A percentile compares a stretch with the other conserved stretches of the same genome.
Conservation (phyloP, 2,888 invertebrate species). For the Lysandra bellargus region DNA sequence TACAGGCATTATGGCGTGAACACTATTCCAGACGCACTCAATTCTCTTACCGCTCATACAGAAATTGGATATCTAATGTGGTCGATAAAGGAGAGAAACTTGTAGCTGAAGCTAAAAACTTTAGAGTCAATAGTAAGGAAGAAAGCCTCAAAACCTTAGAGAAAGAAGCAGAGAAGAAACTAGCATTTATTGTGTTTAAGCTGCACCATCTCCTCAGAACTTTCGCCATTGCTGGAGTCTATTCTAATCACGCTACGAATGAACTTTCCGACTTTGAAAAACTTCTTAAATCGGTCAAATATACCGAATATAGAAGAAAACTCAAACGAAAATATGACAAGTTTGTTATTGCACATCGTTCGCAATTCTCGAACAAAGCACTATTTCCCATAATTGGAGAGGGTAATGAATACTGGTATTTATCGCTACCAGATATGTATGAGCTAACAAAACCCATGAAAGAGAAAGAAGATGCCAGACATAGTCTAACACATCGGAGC, state of each 20-base stretch:
- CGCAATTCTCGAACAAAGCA: constrained; percentile 67
- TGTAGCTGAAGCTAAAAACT: constrained; percentile 68
- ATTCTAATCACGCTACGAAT: constrained; percentile 58
- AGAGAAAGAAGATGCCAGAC: constrained; percentile 50
- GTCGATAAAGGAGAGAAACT: constrained; percentile 63
- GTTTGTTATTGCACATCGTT: constrained; percentile 68
- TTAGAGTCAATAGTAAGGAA: constrained; percentile 64
- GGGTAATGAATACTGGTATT: constrained; percentile 73
- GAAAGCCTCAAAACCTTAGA: constrained; percentile 68
- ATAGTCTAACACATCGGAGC: constrained; percentile 58
- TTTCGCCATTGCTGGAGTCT: constrained; percentile 62
- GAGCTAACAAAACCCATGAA: constrained; percentile 57
- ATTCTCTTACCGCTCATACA: constrained; percentile 67
- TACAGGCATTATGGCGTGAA: constrained; percentile 68
- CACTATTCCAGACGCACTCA: constrained; percentile 64
- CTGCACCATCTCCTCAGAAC: constrained; percentile 71
- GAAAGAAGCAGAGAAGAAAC: constrained; percentile 70
- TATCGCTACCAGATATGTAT: constrained; percentile 75
- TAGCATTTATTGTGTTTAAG: constrained; percentile 72
- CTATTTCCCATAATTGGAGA: constrained; percentile 73
- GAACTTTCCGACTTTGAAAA: constrained; percentile 69
- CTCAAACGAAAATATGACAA: constrained; percentile 68
- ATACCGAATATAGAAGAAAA: constrained; percentile 69
- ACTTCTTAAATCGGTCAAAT: constrained; percentile 67
- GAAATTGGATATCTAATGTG: constrained; percentile 65